Evolutionary conservation across 2,113 vertebrate species (phyloP).

Genomic region (Geococcyx californianus): DNA sequence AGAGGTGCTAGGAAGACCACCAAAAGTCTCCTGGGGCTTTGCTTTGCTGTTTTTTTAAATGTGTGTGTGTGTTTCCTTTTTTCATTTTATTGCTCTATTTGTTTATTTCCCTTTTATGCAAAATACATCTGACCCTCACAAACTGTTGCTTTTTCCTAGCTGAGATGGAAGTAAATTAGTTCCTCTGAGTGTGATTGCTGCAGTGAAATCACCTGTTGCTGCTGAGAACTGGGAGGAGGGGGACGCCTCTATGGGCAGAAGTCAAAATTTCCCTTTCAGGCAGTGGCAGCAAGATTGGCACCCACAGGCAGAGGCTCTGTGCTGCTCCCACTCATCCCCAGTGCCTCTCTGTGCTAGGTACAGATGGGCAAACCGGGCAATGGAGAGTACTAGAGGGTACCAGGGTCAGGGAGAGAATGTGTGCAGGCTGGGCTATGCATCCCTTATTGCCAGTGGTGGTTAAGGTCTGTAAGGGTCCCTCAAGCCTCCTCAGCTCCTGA

Average conservation of each 20-base stretch:
- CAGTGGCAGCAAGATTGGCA: not conserved
- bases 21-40: not conserved
- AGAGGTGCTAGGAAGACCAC: not conserved
- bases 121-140: not conserved
- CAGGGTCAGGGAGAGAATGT: too few relatives aligned
- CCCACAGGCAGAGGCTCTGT: not conserved
- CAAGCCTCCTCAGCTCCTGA: not conserved
- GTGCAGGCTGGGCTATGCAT: too few relatives aligned
- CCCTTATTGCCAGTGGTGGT: not conserved
- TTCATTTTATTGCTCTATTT: not conserved
- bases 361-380: not conserved
- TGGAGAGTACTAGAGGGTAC: accelerated
- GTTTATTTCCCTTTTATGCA: not conserved
- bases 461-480: not conserved
- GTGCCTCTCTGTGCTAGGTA: not conserved
- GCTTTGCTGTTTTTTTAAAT: not conserved
- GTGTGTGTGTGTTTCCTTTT: not conserved
- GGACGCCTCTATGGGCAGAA: not conserved
- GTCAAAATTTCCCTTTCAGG: not conserved
- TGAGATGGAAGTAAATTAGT: not conserved
- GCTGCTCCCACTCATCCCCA: not conserved
- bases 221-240: not conserved
- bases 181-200: not conserved
- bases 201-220: not conserved
- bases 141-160: not conserved